Percentiles rank a stretch among this genome's conserved stretches.
Conservation (phyloP, 2,113 vertebrate species). For the Polypterus senegalus region DNA sequence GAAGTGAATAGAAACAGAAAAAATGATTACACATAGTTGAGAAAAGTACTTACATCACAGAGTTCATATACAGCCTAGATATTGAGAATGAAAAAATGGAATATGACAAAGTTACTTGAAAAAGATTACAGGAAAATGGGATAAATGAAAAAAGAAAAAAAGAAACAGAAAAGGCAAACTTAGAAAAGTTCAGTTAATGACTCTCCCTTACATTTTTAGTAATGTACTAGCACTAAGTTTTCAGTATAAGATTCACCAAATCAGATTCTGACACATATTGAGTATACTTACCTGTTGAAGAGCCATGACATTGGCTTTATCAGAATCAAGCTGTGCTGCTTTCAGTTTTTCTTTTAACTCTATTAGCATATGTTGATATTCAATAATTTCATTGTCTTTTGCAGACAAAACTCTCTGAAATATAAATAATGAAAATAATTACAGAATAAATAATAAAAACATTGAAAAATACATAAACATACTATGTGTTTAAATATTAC, state of each 20-base stretch:
- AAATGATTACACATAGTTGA: not conserved
- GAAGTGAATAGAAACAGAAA: slow-evolving; percentile 8
- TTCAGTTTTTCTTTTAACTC: slow-evolving; percentile 73
- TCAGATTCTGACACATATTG: too few species aligned
- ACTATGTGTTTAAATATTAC: too few species aligned
- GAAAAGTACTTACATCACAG: slow-evolving; percentile 46
- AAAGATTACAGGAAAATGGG: slow-evolving; percentile 11
- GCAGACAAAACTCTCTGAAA: slow-evolving; percentile 69
- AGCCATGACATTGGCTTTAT: slow-evolving; percentile 72
- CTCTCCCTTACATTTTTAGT: too few species aligned
- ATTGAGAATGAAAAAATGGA: slow-evolving; percentile 24
- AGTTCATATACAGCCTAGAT: slow-evolving; percentile 62
- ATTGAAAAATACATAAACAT: too few species aligned
- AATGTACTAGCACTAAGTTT: too few species aligned
- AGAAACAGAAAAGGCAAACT: slow-evolving; percentile 8
- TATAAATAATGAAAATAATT: slow-evolving; percentile 17
- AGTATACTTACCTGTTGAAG: slow-evolving; percentile 73
- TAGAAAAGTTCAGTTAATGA: too few species aligned
- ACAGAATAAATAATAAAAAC: not conserved
- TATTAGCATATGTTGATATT: slow-evolving; percentile 79
- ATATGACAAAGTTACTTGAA: slow-evolving; percentile 1
- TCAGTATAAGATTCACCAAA: too few species aligned
- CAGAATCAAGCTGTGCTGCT: slow-evolving; percentile 68
- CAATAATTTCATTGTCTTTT: slow-evolving; percentile 79
- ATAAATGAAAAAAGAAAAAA: slow-evolving; percentile 14